These are phyloP conservation scores for Drosophila carrolli DNA, from an alignment of 1,140 invertebrate genomes.

Conservation along the genomic window DNA sequence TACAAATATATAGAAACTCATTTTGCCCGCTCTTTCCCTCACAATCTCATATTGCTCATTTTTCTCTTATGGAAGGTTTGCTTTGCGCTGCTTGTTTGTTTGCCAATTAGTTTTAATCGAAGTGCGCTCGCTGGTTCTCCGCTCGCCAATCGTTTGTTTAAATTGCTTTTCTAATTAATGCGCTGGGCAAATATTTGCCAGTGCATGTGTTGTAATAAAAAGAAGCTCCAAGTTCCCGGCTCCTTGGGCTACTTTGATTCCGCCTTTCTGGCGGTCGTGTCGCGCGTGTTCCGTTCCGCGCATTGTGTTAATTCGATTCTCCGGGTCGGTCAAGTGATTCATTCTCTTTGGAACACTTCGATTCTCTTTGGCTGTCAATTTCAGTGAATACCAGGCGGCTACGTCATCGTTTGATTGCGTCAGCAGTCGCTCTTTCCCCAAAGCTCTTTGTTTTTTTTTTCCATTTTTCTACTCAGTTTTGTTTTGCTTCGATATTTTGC, in stretches of 20 bases:
- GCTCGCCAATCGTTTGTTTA: conserved; percentile 55
- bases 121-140: conserved; percentile 34
- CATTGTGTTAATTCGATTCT: background rate
- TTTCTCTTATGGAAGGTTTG: conserved; percentile 18
- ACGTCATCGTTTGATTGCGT: conserved; percentile 30
- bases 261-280: conserved; percentile 11
- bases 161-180: conserved; percentile 74
- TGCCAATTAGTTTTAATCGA: conserved; percentile 78
- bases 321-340: conserved; percentile 6
- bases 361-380: conserved; percentile 35
- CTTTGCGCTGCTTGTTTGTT: conserved; percentile 49
- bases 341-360: background rate
- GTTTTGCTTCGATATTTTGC: conserved; percentile 26
- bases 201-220: conserved; percentile 43
- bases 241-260: background rate
- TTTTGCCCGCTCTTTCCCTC: background rate
- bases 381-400: conserved; percentile 8
- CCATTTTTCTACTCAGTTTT: background rate
- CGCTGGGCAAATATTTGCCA: conserved; percentile 54
- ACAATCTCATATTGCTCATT: conserved; percentile 3
- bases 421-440: conserved; percentile 22
- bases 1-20: background rate
- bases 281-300: conserved; percentile 16
- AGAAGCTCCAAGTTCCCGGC: conserved; percentile 24
- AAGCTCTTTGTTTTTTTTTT: background rate